Percentiles rank a stretch among this genome's conserved stretches.
These are phyloP conservation scores for Hylia prasina DNA, from an alignment of 2,113 vertebrate genomes.

Conservation along the genomic window DNA sequence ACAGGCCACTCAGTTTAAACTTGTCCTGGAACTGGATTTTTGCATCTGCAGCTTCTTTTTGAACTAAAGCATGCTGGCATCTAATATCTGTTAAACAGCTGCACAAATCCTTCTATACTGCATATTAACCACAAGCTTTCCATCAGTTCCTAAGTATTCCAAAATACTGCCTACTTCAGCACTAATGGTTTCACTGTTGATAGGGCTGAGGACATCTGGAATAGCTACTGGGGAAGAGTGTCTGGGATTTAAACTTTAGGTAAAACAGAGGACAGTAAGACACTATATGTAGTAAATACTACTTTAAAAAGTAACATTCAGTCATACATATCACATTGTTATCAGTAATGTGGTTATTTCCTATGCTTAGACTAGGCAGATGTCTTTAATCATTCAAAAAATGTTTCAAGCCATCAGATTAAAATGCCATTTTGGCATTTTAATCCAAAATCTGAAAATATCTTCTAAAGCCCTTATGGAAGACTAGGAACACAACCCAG, in stretches of 20 bases:
- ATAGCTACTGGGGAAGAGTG: background rate
- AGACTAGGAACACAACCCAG: constrained; percentile 27
- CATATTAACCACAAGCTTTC: background rate
- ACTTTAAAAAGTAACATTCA: background rate
- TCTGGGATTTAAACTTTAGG: background rate
- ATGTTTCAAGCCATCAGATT: constrained; percentile 19
- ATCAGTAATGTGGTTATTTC: background rate
- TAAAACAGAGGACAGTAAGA: background rate
- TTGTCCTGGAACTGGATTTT: background rate
- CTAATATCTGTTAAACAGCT: background rate
- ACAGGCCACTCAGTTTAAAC: background rate
- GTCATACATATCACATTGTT: background rate
- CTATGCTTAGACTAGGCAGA: background rate
- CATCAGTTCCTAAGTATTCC: background rate
- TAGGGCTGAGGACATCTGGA: background rate
- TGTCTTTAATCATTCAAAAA: background rate
- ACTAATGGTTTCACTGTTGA: background rate
- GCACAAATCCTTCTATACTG: background rate
- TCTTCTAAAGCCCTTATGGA: constrained; percentile 27
- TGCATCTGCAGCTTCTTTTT: background rate
- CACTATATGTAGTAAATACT: background rate
- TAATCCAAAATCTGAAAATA: constrained; percentile 60
- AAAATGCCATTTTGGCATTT: constrained; percentile 43
- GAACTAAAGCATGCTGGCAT: background rate
- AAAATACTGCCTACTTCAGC: background rate